Percentiles rank a stretch among this genome's conserved stretches.
phyloP scores from a whole-genome alignment of 2,797 vertebrate species.

The Neomorphus geoffroyi region DNA sequence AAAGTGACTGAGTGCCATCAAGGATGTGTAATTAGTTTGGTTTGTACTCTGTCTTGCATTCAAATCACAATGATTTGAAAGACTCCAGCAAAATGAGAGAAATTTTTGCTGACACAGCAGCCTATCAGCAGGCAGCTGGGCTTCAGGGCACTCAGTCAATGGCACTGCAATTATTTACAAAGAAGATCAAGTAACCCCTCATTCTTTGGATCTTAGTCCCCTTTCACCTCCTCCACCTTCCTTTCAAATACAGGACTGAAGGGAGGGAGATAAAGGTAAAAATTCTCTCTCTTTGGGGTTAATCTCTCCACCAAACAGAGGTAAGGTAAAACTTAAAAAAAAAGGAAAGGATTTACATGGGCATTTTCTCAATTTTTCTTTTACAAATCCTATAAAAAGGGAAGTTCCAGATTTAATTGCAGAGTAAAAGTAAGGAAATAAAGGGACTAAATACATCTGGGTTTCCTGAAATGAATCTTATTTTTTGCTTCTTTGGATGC shows the following conservation, averaged over 20 bases:
- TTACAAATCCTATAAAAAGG: neutral
- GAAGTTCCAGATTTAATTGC: neutral
- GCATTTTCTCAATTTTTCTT: neutral
- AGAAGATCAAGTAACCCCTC: constrained; percentile 19
- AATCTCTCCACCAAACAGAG: neutral
- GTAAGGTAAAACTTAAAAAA: neutral
- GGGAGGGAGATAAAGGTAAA: neutral
- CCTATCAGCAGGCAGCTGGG: constrained; percentile 16
- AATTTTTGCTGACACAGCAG: neutral
- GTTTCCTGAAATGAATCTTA: neutral
- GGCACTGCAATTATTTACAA: constrained; percentile 21
- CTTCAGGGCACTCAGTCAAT: neutral
- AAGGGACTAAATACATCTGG: neutral
- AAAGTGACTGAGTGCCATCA: neutral
- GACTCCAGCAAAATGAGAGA: neutral
- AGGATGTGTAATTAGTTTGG: neutral
- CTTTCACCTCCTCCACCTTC: neutral
- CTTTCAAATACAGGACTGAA: neutral
- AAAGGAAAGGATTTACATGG: neutral
- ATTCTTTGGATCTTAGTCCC: neutral
- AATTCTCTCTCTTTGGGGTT: neutral
- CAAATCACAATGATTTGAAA: neutral
- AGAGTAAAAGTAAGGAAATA: neutral
- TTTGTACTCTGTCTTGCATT: neutral
- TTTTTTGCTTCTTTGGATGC: neutral